Conservation (phyloP, 2,888 invertebrate species). For the Platycheirus albimanus region DNA sequence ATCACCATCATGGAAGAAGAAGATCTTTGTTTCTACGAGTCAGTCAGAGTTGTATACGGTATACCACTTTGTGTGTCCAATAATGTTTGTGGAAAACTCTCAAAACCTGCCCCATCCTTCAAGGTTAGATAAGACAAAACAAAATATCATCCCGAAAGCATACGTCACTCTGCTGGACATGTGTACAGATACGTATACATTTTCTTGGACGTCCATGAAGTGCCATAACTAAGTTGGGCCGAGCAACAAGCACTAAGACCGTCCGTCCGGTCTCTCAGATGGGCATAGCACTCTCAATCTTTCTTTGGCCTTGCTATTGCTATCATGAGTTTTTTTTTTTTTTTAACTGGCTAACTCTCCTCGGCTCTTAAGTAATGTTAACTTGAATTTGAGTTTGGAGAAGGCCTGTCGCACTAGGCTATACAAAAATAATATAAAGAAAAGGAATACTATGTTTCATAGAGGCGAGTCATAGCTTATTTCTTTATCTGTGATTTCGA, state of each 20-base stretch:
- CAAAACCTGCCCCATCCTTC: slow-evolving; percentile 66
- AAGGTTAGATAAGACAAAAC: slow-evolving; percentile 71
- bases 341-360: slow-evolving; percentile 1
- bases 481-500: slow-evolving; percentile 72
- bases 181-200: slow-evolving; percentile 51
- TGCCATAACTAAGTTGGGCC: slow-evolving; percentile 69
- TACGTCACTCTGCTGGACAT: slow-evolving; percentile 69
- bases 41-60: too few species aligned
- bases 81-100: slow-evolving; percentile 65
- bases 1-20: slow-evolving; percentile 29
- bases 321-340: neutral
- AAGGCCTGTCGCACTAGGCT: slow-evolving; percentile 64
- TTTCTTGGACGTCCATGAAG: slow-evolving; percentile 51
- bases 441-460: too few species aligned
- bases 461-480: slow-evolving; percentile 69
- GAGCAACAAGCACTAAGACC: slow-evolving; percentile 27
- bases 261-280: slow-evolving; percentile 15
- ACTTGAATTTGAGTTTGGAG: slow-evolving; percentile 48
- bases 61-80: slow-evolving; percentile 64
- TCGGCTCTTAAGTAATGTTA: slow-evolving; percentile 59
- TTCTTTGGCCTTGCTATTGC: slow-evolving; percentile 61
- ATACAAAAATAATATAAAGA: slow-evolving; percentile 1
- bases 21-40: slow-evolving; percentile 44
- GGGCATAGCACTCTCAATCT: slow-evolving; percentile 39
- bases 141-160: slow-evolving; percentile 71